A percentile compares a stretch with the other conserved stretches of the same genome.
phyloP scores from a whole-genome alignment of 2,113 vertebrate species.

The Etheostoma spectabile region DNA sequence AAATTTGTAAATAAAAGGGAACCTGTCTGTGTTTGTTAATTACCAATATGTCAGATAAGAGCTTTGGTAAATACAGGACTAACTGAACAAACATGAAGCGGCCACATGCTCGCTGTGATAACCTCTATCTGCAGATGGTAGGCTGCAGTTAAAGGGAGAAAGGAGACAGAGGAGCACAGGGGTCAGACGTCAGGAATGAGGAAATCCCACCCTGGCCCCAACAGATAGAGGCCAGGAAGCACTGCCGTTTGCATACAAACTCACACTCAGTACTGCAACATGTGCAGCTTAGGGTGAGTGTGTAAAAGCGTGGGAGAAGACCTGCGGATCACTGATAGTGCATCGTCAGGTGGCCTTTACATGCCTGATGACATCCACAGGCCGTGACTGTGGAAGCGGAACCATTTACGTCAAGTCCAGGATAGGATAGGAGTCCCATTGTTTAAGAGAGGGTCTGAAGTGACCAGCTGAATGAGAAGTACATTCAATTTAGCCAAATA shows the following conservation, averaged over 20 bases:
- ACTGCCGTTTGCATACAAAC: constrained; percentile 66
- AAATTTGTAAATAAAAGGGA: constrained; percentile 25
- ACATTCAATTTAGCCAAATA: not conserved
- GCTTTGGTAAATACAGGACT: constrained; percentile 29
- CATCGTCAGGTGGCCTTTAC: constrained; percentile 61
- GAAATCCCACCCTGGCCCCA: constrained; percentile 76
- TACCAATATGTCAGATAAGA: constrained; percentile 15
- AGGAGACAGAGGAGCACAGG: constrained; percentile 52
- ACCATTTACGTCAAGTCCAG: constrained; percentile 10
- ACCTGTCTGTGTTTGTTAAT: constrained; percentile 29
- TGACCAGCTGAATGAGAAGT: not conserved
- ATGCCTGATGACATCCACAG: constrained; percentile 68
- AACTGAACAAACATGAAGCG: constrained; percentile 42
- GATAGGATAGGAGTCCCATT: not conserved
- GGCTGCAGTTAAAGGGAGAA: constrained; percentile 49
- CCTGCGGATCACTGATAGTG: constrained; percentile 58
- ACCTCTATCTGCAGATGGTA: constrained; percentile 68
- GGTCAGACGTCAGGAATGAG: constrained; percentile 76
- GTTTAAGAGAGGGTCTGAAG: not conserved
- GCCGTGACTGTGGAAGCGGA: not conserved
- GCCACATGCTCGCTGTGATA: constrained; percentile 55
- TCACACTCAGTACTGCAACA: constrained; percentile 41
- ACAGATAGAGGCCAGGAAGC: constrained; percentile 74
- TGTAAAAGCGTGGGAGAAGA: constrained; percentile 55
- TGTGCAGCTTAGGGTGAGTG: constrained; percentile 50